A percentile compares a stretch with the other conserved stretches of the same genome.
phyloP scores from a whole-genome alignment of 2,888 invertebrate genomes.

The Agriopis marginaria region DNA sequence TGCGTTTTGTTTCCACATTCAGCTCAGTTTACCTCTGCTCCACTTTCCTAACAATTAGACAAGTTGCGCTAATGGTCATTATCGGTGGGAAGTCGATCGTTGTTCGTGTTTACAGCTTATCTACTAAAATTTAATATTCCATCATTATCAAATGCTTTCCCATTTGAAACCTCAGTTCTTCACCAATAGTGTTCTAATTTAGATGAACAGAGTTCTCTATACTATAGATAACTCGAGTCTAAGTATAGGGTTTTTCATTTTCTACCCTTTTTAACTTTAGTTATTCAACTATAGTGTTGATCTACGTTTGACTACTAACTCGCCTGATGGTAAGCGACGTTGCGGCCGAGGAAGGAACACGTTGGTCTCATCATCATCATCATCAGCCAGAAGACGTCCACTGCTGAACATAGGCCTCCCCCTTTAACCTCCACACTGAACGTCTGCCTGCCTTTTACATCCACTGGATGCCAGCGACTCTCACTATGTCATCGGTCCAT shows the following conservation, averaged over 20 bases:
- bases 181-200: constrained; percentile 15
- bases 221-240: too few relatives aligned
- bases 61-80: constrained; percentile 46
- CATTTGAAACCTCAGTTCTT: neutral
- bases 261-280: neutral
- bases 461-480: too few relatives aligned
- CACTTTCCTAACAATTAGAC: constrained; percentile 46
- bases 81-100: constrained; percentile 38
- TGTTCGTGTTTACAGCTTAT: constrained; percentile 31
- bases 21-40: constrained; percentile 36
- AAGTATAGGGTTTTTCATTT: neutral
- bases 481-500: too few relatives aligned
- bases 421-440: too few relatives aligned
- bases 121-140: constrained; percentile 31
- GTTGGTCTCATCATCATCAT: too few relatives aligned
- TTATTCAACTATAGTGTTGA: neutral
- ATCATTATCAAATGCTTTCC: neutral
- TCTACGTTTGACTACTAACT: too few relatives aligned
- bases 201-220: neutral
- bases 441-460: too few relatives aligned
- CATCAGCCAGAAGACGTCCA: too few relatives aligned
- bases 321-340: too few relatives aligned
- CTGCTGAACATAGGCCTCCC: too few relatives aligned
- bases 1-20: constrained; percentile 3
- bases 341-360: too few relatives aligned